A percentile compares a stretch with the other conserved stretches of the same genome.
phyloP scores from a whole-genome alignment of 2,888 invertebrate species.

The Orthosia incerta region DNA sequence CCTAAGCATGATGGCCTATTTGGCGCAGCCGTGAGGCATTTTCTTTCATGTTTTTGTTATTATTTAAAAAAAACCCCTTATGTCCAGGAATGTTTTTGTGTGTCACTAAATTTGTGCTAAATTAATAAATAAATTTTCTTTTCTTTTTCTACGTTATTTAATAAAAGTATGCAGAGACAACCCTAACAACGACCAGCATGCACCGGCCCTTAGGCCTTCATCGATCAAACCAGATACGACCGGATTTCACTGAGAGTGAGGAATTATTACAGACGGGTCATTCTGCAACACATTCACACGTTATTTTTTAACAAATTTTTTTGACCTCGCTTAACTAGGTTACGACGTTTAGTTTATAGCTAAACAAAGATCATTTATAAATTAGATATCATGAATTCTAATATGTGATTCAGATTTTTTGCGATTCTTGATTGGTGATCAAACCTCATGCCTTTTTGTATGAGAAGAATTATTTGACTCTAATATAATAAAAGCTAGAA shows the following conservation, averaged over 20 bases:
- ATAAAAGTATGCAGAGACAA: conserved; percentile 12
- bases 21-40: too few relatives aligned
- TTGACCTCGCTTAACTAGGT: conserved; percentile 39
- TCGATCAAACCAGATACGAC: conserved; percentile 67
- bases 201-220: conserved; percentile 57
- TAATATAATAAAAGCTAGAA: too few relatives aligned
- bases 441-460: too few relatives aligned
- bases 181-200: conserved; percentile 34
- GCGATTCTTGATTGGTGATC: too few relatives aligned
- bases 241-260: conserved; percentile 65
- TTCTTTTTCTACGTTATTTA: background rate
- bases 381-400: background rate
- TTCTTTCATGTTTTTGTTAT: too few relatives aligned
- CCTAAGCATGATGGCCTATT: too few relatives aligned
- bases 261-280: conserved; percentile 54
- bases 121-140: too few relatives aligned
- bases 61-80: too few relatives aligned
- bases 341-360: conserved; percentile 20
- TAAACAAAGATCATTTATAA: conserved; percentile 3
- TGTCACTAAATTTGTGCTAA: too few relatives aligned
- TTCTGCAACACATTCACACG: conserved; percentile 51
- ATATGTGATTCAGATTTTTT: background rate
- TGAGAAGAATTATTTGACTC: too few relatives aligned
- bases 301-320: conserved; percentile 24
- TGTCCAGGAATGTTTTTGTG: too few relatives aligned